A percentile compares a stretch with the other conserved stretches of the same genome.
phyloP scores from a whole-genome alignment of 2,888 invertebrate species.

The Hydrotaea diabolus region DNA sequence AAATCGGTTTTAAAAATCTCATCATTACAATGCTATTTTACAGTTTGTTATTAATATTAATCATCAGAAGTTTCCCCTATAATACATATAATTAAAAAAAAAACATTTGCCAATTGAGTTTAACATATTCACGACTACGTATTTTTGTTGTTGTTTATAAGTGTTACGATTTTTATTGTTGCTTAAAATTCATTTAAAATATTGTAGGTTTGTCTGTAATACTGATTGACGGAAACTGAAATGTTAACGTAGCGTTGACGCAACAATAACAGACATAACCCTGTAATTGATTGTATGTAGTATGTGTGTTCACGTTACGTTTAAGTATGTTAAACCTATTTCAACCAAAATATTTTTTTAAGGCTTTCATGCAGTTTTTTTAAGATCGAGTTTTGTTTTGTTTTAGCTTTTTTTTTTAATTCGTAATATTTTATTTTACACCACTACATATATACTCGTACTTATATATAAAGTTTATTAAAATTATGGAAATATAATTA shows the following conservation, averaged over 20 bases:
- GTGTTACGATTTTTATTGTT: conserved; percentile 31
- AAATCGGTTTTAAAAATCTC: conserved; percentile 36
- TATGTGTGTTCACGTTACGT: neutral
- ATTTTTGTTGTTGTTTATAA: conserved; percentile 15
- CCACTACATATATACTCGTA: conserved; percentile 34
- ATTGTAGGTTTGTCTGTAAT: conserved; percentile 2
- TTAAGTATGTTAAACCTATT: no score
- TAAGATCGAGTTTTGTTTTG: conserved; percentile 10
- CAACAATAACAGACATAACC: neutral
- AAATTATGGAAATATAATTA: conserved; percentile 19
- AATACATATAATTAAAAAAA: conserved; percentile 37
- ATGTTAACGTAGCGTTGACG: neutral
- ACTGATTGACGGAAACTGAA: neutral
- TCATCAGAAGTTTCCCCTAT: conserved; percentile 53
- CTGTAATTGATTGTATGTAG: neutral
- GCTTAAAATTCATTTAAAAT: neutral
- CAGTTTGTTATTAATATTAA: conserved; percentile 23
- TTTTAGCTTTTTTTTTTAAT: conserved; percentile 35
- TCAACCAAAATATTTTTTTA: conserved; percentile 3
- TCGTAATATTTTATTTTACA: conserved; percentile 21
- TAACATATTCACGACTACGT: neutral
- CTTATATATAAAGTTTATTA: conserved; percentile 14
- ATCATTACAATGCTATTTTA: conserved; percentile 22
- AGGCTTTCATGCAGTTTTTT: conserved; percentile 65
- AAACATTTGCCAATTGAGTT: neutral